Percentiles rank a stretch among this genome's conserved stretches.
Conservation (phyloP, 2,888 invertebrate genomes). For the Brachyptera putata region DNA sequence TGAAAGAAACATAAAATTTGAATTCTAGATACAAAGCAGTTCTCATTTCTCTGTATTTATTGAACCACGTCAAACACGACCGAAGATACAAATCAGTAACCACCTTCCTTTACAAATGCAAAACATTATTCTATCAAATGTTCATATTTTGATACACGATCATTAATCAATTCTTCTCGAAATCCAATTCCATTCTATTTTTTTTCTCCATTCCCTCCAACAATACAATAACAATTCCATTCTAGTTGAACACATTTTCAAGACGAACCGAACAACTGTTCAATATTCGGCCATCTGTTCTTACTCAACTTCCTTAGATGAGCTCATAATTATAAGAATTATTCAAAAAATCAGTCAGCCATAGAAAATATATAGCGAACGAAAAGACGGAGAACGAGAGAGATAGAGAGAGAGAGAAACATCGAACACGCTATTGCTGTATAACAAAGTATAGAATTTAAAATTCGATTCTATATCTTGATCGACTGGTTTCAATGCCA, state of each 20-base stretch:
- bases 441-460: slow-evolving; percentile 16
- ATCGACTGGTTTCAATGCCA: slow-evolving; percentile 23
- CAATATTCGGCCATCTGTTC: slow-evolving; percentile 23
- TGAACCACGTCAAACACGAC: too few relatives aligned
- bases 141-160: not conserved
- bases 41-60: too few relatives aligned
- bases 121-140: not conserved
- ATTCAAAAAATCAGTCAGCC: slow-evolving; percentile 30
- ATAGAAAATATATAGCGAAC: slow-evolving; percentile 10
- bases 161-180: too few relatives aligned
- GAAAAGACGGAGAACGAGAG: not conserved
- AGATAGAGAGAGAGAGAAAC: not conserved
- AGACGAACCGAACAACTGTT: not conserved
- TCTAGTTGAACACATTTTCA: not conserved
- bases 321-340: slow-evolving; percentile 29
- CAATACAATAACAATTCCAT: not conserved
- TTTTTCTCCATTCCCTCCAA: too few relatives aligned
- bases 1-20: too few relatives aligned
- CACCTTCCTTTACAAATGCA: not conserved
- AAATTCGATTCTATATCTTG: slow-evolving; percentile 10
- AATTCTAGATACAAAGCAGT: too few relatives aligned
- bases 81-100: too few relatives aligned
- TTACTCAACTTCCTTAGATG: not conserved
- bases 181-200: too few relatives aligned
- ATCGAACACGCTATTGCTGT: not conserved